Base-by-base conservation (phyloP, 2,888 invertebrate species). In the Dynastes maya region DNA sequence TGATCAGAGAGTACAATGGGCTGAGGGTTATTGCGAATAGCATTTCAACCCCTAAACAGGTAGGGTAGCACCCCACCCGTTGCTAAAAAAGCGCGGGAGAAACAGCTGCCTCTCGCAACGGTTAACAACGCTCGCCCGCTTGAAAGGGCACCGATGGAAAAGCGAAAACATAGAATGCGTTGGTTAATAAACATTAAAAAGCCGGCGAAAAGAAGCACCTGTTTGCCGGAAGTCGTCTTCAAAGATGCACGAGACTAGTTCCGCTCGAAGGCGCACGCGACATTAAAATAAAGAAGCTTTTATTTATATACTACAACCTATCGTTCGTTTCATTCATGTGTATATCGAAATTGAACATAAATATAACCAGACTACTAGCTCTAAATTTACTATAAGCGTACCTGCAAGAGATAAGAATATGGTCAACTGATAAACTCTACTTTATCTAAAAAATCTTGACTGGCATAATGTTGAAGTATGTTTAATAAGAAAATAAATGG, bases 151-250 rank as follows among this genome's bases (percentile, higher is more conserved):
- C 11, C 37, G 61, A 72, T 72, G 61, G 61, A 74, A 74, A 74
- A 61, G 70, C 32, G 70, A 70, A 70, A 70, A 70, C 70, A 74
- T 13, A n/a, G 61, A 74, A 61, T 13, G 63, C 61, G 45, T 45
- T 40, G 61, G 61, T 74, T 74, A 61, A 74, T 63, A 63, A 61
- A 77, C 55, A 77, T 77, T 53, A 67, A 68, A 68, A 77, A 67
- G 67, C 32, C 27, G 37, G 8, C 67, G 68, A 77, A 58, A 61
- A 68, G 65, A 76, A 78, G 80, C 80, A 82, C 82, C 82, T 82
- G 82, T 80, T 79, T 53, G 77, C 81, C 80, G 82, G 82, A 82
- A 81, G 79, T 78, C 51, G 64, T 64, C 68, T 77, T 74, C 22
- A 74, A 76, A 79, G 79, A 74, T 67, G 55, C 53, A 68, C 65